Evolutionary conservation across 2,113 vertebrate species (phyloP).

Genomic region (Misgurnus mizolepis): DNA sequence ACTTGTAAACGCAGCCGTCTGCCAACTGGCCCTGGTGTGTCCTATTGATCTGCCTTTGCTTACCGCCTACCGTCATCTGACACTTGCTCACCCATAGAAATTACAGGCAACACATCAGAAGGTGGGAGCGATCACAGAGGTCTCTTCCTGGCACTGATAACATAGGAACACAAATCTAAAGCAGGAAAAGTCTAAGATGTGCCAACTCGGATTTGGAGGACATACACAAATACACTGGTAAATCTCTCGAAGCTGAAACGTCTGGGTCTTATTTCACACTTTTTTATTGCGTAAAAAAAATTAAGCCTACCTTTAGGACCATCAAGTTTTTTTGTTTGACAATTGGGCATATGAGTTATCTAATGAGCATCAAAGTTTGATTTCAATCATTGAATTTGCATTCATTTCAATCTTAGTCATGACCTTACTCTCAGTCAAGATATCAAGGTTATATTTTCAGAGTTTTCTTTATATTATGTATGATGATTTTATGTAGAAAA

Average conservation of each 20-base stretch:
- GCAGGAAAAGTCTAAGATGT: slow-evolving; percentile 13
- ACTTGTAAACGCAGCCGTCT: slow-evolving; percentile 44
- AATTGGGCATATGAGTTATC: too few relatives aligned
- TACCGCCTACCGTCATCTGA: slow-evolving; percentile 48
- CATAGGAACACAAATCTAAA: slow-evolving; percentile 9
- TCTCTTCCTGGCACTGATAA: slow-evolving; percentile 19
- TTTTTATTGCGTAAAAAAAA: too few relatives aligned
- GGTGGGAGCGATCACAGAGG: slow-evolving; percentile 24
- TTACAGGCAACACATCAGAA: slow-evolving; percentile 41
- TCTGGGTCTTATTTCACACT: too few relatives aligned
- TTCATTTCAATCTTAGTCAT: too few relatives aligned
- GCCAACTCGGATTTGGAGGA: not conserved
- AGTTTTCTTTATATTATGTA: too few relatives aligned
- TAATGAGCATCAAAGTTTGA: too few relatives aligned
- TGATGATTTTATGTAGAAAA: too few relatives aligned
- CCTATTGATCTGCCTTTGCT: slow-evolving; percentile 41
- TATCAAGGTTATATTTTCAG: too few relatives aligned
- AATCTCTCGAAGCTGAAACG: not conserved
- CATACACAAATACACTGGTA: slow-evolving; percentile 4
- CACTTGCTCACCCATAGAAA: slow-evolving; percentile 42
- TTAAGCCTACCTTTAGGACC: too few relatives aligned
- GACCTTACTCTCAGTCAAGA: too few relatives aligned
- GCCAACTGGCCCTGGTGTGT: slow-evolving; percentile 33
- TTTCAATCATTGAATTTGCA: too few relatives aligned
- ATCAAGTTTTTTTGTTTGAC: too few relatives aligned